A percentile compares a stretch with the other conserved stretches of the same genome.
Evolutionary conservation across 1,140 invertebrate species (phyloP).

Genomic region (Leptoteleia sp.): DNA sequence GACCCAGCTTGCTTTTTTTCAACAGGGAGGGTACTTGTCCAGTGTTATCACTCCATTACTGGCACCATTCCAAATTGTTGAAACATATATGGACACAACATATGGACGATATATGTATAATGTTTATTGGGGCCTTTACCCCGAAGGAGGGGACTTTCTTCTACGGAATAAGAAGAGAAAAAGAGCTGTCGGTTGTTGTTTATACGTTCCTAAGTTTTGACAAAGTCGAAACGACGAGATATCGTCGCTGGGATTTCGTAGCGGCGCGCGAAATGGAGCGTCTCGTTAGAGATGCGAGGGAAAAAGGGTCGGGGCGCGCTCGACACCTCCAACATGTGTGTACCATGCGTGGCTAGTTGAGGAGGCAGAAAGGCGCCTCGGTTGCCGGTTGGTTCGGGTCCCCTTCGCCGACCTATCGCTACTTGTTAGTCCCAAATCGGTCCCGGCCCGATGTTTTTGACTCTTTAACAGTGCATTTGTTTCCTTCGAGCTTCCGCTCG

Average conservation of each 20-base stretch:
- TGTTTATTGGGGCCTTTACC: too few relatives aligned
- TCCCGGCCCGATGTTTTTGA: slow-evolving; percentile 55
- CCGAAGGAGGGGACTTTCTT: too few relatives aligned
- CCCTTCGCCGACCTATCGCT: slow-evolving; percentile 27
- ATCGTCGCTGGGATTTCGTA: slow-evolving; percentile 69
- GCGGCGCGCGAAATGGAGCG: slow-evolving; percentile 71
- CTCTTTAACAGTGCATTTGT: slow-evolving; percentile 75
- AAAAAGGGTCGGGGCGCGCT: slow-evolving; percentile 66
- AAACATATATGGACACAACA: too few relatives aligned
- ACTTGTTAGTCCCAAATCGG: slow-evolving; percentile 58
- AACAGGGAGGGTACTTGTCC: too few relatives aligned
- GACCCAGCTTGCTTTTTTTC: too few relatives aligned
- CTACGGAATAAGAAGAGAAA: too few relatives aligned
- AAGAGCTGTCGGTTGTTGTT: too few relatives aligned
- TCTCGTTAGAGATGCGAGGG: slow-evolving; percentile 26
- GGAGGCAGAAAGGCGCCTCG: slow-evolving; percentile 68
- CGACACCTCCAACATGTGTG: slow-evolving; percentile 80
- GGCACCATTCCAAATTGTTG: too few relatives aligned
- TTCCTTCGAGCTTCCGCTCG: slow-evolving; percentile 69
- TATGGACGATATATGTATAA: too few relatives aligned
- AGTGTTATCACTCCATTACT: too few relatives aligned
- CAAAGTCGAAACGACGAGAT: slow-evolving; percentile 9
- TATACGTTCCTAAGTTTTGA: slow-evolving; percentile 17
- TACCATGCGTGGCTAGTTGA: slow-evolving; percentile 79
- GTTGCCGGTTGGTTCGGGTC: slow-evolving; percentile 35